phyloP scores from a whole-genome alignment of 1,140 invertebrate species.

The Drosophila triauraria region DNA sequence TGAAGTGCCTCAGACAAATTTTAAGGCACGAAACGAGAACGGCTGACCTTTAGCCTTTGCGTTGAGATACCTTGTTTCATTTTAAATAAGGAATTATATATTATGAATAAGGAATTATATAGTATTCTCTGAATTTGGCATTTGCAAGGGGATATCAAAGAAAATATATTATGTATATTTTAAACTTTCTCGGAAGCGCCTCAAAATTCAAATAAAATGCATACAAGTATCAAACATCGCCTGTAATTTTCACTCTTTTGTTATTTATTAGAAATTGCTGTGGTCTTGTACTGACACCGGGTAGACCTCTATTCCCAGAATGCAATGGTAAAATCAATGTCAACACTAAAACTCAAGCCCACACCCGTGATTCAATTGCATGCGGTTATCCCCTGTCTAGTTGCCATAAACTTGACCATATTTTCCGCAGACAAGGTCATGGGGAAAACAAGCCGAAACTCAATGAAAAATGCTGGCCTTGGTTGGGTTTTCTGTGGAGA shows the following conservation, averaged over 20 bases:
- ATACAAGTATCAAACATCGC: background rate
- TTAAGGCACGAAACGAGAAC: conserved; percentile 27
- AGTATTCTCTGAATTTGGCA: too few species aligned
- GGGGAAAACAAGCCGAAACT: conserved; percentile 25
- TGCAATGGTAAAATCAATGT: conserved; percentile 10
- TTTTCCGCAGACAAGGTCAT: conserved; percentile 20
- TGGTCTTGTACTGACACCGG: background rate
- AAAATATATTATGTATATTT: too few species aligned
- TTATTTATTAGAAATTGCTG: background rate
- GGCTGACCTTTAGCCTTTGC: conserved; percentile 46
- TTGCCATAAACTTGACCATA: conserved; percentile 31
- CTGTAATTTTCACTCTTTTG: too few species aligned
- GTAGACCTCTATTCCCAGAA: background rate
- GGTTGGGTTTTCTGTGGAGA: conserved; percentile 22
- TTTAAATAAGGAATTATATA: background rate
- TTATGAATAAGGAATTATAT: too few species aligned
- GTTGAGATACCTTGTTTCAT: background rate
- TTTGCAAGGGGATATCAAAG: too few species aligned
- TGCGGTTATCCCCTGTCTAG: conserved; percentile 8
- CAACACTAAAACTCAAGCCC: conserved; percentile 15
- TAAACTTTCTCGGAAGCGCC: background rate
- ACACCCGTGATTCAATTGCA: conserved; percentile 9
- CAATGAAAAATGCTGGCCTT: conserved; percentile 36
- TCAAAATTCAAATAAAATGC: background rate
- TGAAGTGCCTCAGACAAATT: conserved; percentile 54